Percentiles rank a stretch among this genome's conserved stretches.
Evolutionary conservation across 2,113 vertebrate genomes (phyloP).

Genomic region (Meleagris gallopavo): DNA sequence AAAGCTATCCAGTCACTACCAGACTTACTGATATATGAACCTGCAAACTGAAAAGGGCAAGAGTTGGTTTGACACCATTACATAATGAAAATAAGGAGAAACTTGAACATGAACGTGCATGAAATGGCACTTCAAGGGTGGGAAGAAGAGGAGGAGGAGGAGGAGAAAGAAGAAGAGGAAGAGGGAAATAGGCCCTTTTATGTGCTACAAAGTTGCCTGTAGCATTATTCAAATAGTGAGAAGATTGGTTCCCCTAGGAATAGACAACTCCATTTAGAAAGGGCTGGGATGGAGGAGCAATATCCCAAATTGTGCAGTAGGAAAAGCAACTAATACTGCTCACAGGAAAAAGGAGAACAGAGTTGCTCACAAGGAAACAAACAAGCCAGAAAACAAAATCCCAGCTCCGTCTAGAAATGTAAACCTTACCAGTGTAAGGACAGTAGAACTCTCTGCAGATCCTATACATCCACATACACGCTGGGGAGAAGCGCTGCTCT

Average conservation of each 20-base stretch:
- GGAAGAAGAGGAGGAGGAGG: neutral
- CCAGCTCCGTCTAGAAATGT: neutral
- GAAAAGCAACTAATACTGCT: neutral
- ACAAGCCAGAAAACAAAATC: neutral
- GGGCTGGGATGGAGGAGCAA: neutral
- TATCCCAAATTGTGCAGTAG: rapidly evolving
- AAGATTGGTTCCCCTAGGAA: neutral
- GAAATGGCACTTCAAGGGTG: neutral
- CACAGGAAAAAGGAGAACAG: neutral
- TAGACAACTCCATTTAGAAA: neutral
- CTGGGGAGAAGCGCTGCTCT: neutral
- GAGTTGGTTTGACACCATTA: neutral
- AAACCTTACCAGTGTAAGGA: neutral
- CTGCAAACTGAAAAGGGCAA: neutral
- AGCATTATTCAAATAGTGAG: neutral
- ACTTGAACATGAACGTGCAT: rapidly evolving
- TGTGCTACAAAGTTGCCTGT: neutral
- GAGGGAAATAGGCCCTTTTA: neutral
- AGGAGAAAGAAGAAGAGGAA: neutral
- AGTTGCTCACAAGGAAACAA: neutral
- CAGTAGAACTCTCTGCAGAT: neutral
- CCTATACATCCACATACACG: rapidly evolving
- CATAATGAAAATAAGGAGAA: neutral
- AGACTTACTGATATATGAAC: neutral
- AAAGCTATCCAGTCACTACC: neutral